Evolutionary conservation across 2,888 invertebrate species (phyloP), one percentile per base, ranked within the genome.

Genomic region (Rutpela maculata): DNA sequence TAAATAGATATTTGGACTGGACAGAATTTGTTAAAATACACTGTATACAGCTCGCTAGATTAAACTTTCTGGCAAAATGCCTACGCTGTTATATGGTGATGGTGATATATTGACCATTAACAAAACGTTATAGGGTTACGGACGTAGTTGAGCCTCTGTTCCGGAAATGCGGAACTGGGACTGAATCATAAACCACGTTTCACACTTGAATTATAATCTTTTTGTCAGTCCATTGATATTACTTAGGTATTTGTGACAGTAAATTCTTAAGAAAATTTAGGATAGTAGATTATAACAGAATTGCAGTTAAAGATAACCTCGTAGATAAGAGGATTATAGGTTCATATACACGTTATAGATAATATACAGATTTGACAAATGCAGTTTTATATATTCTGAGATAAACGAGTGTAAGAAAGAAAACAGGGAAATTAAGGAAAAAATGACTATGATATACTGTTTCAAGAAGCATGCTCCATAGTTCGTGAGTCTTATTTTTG

Each of bases 101-200:
- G n/a, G 50, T 50, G 50, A 50, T 50, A 50, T 50, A 50, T 50
- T 50, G n/a, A 6, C 50, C n/a, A 50, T 1, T 50, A 50, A n/a
- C 50, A 50, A 43, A 43, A 43, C 43, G 6, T 0, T 50, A 50
- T 50, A 50, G 6, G 15, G 50, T 50, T 50, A 12, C n/a, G 50
- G 6, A 43, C 12, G n/a, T 50, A 50, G 50, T n/a, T 17, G 50
- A 50, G n/a, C 50, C 50, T 50, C n/a, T 6, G n/a, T 43, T 11
- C 15, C 43, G 15, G 50, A 50, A 50, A n/a, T 50, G 50, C n/a
- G 50, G n/a, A 50, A 50, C 50, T 50, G 50, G 50, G n/a, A 50
- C n/a, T 50, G 50, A 50, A n/a, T 50, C n/a, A n/a, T n/a, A 50
- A 50, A 15, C 50, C n/a, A 50, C 50, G n/a, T 50, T 50, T 50